These are phyloP conservation scores for Ophion obscuratus DNA, from an alignment of 2,888 invertebrate genomes.

Conservation along the genomic window DNA sequence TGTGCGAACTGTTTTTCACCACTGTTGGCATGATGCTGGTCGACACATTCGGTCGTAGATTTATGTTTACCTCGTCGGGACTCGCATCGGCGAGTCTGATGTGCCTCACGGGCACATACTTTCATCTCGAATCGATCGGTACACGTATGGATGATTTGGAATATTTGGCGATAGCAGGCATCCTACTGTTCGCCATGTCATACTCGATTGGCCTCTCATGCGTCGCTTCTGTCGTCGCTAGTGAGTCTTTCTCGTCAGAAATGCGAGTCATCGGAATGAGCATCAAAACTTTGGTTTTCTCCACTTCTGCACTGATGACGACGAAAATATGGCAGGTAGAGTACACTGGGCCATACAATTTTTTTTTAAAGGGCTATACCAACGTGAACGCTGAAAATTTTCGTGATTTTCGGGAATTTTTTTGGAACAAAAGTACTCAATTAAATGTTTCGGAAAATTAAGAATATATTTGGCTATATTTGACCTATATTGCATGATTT, in stretches of 20 bases:
- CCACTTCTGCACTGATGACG: conserved; percentile 45
- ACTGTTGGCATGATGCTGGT: conserved; percentile 43
- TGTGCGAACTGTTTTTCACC: conserved; percentile 64
- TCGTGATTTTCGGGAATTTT: too few species aligned
- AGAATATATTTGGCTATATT: too few species aligned
- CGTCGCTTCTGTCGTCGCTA: conserved; percentile 56
- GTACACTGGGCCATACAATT: neutral
- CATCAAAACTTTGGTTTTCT: conserved; percentile 58
- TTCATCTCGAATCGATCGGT: conserved; percentile 46
- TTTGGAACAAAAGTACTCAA: too few species aligned
- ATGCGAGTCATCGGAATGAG: conserved; percentile 54
- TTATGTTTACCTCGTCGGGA: conserved; percentile 32
- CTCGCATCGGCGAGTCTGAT: conserved; percentile 53
- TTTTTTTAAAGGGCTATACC: neutral
- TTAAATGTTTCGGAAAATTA: too few species aligned
- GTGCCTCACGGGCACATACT: conserved; percentile 59
- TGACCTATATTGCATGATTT: too few species aligned
- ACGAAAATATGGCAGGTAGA: conserved; percentile 66
- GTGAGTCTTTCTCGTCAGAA: conserved; percentile 64
- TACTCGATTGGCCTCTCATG: conserved; percentile 60
- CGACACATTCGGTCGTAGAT: conserved; percentile 54
- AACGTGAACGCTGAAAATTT: too few species aligned
- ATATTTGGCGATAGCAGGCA: conserved; percentile 52
- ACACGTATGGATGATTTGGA: conserved; percentile 31
- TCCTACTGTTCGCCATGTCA: conserved; percentile 55